Base-by-base conservation (phyloP, 1,140 invertebrate genomes). In the Hirudo medicinalis region DNA sequence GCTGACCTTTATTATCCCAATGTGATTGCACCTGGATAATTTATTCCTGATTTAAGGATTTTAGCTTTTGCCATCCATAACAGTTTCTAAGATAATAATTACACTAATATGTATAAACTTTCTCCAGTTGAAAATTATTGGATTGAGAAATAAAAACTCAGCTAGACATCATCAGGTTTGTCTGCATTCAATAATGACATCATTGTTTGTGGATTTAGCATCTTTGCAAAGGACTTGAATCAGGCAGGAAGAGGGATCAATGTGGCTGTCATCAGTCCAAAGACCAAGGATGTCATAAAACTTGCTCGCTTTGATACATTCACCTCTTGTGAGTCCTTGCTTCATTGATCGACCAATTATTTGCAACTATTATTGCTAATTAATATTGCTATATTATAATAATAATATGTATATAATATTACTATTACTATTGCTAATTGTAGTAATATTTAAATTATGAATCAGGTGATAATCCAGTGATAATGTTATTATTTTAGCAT, bases 191-290 rank as follows among this genome's bases (percentile, higher is more conserved):
- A 6, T 13, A 11, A 63, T 63, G 1, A 63, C 32, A 9, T 27
- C 13, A 11, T 13, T 63, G 11, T 75, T 54, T 73, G 19, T 22
- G 22, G 8, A 25, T 22, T 63, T 25, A 84, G 82, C 72, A 73
- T 83, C 54, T 75, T 83, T 71, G 76, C 75, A 20, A 79, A 79
- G 71, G 76, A 78, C 36, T 36, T 83, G 6, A 85, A 84, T 75
- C 76, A 80, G 70, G 83, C 77, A 22, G 84, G 84, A 6, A 75
- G 84, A 71, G 84, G 84, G 0, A 76, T 85, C 22, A 85, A 85
- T 75, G 75, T 84, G 60, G 82, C 80, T 3, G 75, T 83, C 29
- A 71, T 85, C 54, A 78, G 82, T 73, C 75, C 76, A 11, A 75
- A 78, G 27, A 79, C 78, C 3, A 76, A 76, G 67, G 72, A 76